A percentile compares a stretch with the other conserved stretches of the same genome.
Evolutionary conservation across 2,888 invertebrate species (phyloP).

Genomic region (Torymus auratus): DNA sequence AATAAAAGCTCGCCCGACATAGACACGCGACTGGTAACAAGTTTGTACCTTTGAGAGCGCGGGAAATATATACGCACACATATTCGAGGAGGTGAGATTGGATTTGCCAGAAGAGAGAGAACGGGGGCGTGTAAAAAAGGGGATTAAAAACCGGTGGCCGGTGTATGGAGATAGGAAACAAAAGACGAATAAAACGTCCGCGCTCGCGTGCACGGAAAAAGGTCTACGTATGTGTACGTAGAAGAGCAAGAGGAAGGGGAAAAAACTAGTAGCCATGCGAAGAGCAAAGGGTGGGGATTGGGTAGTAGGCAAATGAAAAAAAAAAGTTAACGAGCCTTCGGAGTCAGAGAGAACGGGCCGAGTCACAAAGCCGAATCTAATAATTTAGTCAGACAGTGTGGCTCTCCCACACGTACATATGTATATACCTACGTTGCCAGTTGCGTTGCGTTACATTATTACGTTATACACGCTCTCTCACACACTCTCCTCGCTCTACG

Average conservation of each 20-base stretch:
- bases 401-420: background rate
- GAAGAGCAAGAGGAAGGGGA: too few species aligned
- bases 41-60: conserved; percentile 9
- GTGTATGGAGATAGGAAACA: conserved; percentile 8
- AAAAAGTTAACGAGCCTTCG: conserved; percentile 60
- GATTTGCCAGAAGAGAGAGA: conserved; percentile 7
- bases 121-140: conserved; percentile 8
- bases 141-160: conserved; percentile 24
- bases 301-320: background rate
- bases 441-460: conserved; percentile 43
- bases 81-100: conserved; percentile 44
- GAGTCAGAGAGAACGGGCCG: conserved; percentile 41
- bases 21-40: background rate
- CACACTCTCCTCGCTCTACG: background rate
- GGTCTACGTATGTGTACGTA: too few species aligned
- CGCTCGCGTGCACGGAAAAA: too few species aligned
- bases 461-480: conserved; percentile 7
- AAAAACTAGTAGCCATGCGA: conserved; percentile 1
- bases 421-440: background rate
- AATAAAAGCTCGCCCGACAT: too few species aligned
- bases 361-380: conserved; percentile 62
- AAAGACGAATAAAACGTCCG: background rate
- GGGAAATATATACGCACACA: conserved; percentile 29
- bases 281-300: background rate
- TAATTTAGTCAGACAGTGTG: conserved; percentile 64